A percentile compares a stretch with the other conserved stretches of the same genome.
phyloP scores from a whole-genome alignment of 2,797 vertebrate species.

The Danionella dracula region DNA sequence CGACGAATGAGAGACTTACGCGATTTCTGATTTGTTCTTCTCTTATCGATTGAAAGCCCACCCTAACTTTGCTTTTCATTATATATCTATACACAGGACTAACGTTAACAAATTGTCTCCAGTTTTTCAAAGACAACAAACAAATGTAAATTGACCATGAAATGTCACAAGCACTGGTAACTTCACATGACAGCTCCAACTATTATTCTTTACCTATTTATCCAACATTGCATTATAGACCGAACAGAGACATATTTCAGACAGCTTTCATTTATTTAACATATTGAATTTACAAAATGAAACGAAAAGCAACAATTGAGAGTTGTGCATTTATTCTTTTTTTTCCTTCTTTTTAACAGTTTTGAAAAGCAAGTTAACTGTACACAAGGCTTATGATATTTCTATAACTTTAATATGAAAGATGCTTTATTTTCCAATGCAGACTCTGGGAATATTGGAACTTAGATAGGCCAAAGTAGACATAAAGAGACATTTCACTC shows the following conservation, averaged over 20 bases:
- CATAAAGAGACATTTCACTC: background rate
- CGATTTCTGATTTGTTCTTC: background rate
- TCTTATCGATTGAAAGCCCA: no score
- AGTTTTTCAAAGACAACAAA: no score
- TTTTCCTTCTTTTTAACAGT: constrained; percentile 32
- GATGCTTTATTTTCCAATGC: constrained; percentile 48
- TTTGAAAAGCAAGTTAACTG: constrained; percentile 58
- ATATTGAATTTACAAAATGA: constrained; percentile 78
- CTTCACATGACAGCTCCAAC: no score
- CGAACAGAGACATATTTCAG: constrained; percentile 1
- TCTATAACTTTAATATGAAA: constrained; percentile 51
- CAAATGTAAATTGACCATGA: no score
- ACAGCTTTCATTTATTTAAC: constrained; percentile 74
- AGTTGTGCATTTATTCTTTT: constrained; percentile 69
- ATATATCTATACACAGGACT: no score
- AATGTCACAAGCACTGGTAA: no score
- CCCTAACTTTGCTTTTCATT: no score
- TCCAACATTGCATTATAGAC: no score
- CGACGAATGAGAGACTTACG: background rate
- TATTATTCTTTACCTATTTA: no score
- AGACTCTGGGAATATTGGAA: constrained; percentile 33
- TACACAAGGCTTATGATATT: constrained; percentile 62
- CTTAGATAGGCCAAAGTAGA: constrained; percentile 37
- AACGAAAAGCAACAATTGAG: constrained; percentile 79
- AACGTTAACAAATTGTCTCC: no score